A percentile compares a stretch with the other conserved stretches of the same genome.
Conservation (phyloP, 2,113 vertebrate species). For the Zosterops lateralis region DNA sequence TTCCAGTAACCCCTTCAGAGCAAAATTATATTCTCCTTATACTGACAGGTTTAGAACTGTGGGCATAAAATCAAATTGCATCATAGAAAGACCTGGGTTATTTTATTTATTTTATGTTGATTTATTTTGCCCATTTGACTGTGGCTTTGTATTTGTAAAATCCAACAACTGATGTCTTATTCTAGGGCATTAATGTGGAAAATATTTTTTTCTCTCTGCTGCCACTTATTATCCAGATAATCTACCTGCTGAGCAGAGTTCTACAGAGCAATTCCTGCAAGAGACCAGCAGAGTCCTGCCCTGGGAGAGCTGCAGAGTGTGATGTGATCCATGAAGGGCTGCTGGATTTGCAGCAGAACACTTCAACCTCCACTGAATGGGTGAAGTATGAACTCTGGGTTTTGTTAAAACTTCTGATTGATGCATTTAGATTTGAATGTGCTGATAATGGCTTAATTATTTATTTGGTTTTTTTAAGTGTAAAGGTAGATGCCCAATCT, state of each 20-base stretch:
- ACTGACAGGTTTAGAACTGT: not conserved
- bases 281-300: not conserved
- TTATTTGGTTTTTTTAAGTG: not conserved
- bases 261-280: conserved; percentile 74
- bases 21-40: not conserved
- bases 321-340: conserved; percentile 69
- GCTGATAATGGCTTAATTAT: not conserved
- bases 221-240: conserved; percentile 60
- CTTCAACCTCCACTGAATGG: conserved; percentile 72
- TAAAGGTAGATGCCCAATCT: not conserved
- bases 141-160: not conserved
- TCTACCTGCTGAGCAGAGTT: conserved; percentile 77
- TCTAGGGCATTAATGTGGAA: not conserved
- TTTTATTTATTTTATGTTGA: not conserved
- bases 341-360: conserved; percentile 69
- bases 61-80: not conserved
- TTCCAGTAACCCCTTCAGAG: not conserved
- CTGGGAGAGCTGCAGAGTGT: not conserved
- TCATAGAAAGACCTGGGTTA: not conserved
- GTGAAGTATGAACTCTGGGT: conserved; percentile 64
- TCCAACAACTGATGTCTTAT: not conserved
- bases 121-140: not conserved
- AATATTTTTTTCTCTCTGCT: not conserved
- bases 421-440: not conserved
- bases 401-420: not conserved